Base-by-base conservation (phyloP, 2,113 vertebrate species). In the Gavia stellata region DNA sequence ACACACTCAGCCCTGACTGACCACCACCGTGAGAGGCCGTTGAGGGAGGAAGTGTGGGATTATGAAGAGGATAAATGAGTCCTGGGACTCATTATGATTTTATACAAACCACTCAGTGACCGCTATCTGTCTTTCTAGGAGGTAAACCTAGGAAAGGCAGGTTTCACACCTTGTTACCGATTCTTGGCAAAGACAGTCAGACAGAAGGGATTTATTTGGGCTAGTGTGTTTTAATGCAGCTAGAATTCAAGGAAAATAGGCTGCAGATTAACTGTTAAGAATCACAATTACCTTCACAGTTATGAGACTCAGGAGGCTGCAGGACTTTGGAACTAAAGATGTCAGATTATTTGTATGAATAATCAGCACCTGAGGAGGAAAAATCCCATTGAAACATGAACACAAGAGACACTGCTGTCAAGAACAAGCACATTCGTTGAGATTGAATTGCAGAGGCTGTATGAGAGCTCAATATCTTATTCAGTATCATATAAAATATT, bases 341-440 rank as follows among this genome's bases (percentile, higher is more conserved):
- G 95, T 98, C 94, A 99, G 97, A 59, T 98, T 97, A 91, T 99
- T 99, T 4, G 97, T 98, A 68, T 99, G 99, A 74, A 99, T 97
- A 86, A 99, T 99, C 91, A 99, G 95, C 65, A 99, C 99, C 99
- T 98, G 94, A 81, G 70, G 40, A 93, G 74, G 81, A 90, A 71
- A 88, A 86, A 70, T 14, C 4, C 7, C 17, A 38, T 3, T 28
- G 74, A 14, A 14, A 45, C 8, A 21, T 7, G 3, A 53, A 45
- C 21, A 81, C 40, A 81, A 47, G 74, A 38, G 66, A 62, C 6
- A 7, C 9, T 44, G 38, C 47, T 38, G 44, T 8, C 59, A 21
- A 77, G 66, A 70, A 83, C 42, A 90, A 53, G 36, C 70, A 70
- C 12, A 7, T 61, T 12, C 45, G 40, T 6, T 29, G 66, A 67